A percentile compares a stretch with the other conserved stretches of the same genome.
Evolutionary conservation across 1,140 invertebrate genomes (phyloP).

Genomic region (Nomia melanderi): DNA sequence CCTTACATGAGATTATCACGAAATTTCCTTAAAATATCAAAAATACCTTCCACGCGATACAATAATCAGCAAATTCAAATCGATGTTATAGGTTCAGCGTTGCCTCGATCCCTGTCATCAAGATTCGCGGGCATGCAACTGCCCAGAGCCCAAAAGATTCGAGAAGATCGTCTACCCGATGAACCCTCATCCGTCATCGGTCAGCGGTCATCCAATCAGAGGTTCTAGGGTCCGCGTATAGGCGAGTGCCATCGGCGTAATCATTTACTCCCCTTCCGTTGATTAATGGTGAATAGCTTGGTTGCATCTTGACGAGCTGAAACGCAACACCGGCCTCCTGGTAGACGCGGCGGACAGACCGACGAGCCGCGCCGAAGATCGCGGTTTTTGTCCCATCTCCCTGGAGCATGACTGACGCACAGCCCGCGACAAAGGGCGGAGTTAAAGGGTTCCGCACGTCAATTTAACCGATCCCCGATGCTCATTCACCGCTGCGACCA

Average conservation of each 20-base stretch:
- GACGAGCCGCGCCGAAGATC: background rate
- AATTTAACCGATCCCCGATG: slow-evolving; percentile 33
- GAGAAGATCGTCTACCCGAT: slow-evolving; percentile 34
- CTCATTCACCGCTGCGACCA: slow-evolving; percentile 47
- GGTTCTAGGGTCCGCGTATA: slow-evolving; percentile 29
- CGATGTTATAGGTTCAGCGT: too few relatives aligned
- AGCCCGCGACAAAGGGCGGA: slow-evolving; percentile 42
- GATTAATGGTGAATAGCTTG: slow-evolving; percentile 58
- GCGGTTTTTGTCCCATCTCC: slow-evolving; percentile 52
- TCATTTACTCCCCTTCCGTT: slow-evolving; percentile 63
- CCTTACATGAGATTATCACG: too few relatives aligned
- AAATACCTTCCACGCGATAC: slow-evolving; percentile 1
- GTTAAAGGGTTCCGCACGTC: slow-evolving; percentile 10
- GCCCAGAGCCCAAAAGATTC: background rate
- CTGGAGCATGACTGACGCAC: slow-evolving; percentile 35
- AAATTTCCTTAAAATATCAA: too few relatives aligned
- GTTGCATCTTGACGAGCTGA: slow-evolving; percentile 60
- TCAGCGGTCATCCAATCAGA: slow-evolving; percentile 59
- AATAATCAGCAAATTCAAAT: too few relatives aligned
- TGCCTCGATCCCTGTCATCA: too few relatives aligned
- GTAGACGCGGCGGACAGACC: slow-evolving; percentile 29
- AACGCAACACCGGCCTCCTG: slow-evolving; percentile 57
- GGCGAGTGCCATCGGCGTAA: slow-evolving; percentile 61
- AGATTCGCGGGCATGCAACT: too few relatives aligned
- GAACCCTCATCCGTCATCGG: slow-evolving; percentile 69